A percentile compares a stretch with the other conserved stretches of the same genome.
phyloP scores from a whole-genome alignment of 2,888 invertebrate species.

The Drosophila atripex region DNA sequence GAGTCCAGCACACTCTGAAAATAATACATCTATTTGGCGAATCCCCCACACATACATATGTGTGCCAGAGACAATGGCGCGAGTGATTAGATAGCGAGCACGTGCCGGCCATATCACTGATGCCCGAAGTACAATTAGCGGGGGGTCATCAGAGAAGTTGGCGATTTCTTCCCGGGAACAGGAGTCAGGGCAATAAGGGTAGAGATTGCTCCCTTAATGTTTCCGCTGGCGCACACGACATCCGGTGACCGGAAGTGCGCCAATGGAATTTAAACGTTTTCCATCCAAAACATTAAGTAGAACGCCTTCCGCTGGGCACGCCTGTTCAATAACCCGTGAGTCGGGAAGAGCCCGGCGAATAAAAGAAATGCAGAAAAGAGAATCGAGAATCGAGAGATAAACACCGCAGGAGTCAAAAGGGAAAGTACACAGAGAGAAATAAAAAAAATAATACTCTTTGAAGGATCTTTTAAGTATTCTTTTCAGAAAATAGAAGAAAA shows the following conservation, averaged over 20 bases:
- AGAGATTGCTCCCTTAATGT: slow-evolving; percentile 73
- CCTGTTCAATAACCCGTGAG: slow-evolving; percentile 72
- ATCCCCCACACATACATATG: not conserved
- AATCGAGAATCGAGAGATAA: slow-evolving; percentile 18
- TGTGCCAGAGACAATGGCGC: not conserved
- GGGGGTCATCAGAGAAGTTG: not conserved
- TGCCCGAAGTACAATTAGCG: slow-evolving; percentile 57
- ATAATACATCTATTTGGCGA: too few species aligned
- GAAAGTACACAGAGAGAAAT: slow-evolving; percentile 9
- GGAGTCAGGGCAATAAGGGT: not conserved
- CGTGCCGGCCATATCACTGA: slow-evolving; percentile 61
- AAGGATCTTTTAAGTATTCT: too few species aligned
- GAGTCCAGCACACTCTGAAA: slow-evolving; percentile 67
- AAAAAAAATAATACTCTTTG: not conserved
- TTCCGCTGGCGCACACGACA: slow-evolving; percentile 82
- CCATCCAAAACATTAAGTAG: slow-evolving; percentile 78
- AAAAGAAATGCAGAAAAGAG: slow-evolving; percentile 7
- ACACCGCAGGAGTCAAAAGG: slow-evolving; percentile 57
- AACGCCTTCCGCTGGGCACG: slow-evolving; percentile 74
- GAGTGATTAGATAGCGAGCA: slow-evolving; percentile 61
- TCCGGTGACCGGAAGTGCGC: slow-evolving; percentile 79
- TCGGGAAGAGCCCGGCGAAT: slow-evolving; percentile 13
- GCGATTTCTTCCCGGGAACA: not conserved
- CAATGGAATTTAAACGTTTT: slow-evolving; percentile 79
- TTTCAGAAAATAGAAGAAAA: too few species aligned